Conservation (phyloP, 2,113 vertebrate species). For the Puffinus mauretanicus region DNA sequence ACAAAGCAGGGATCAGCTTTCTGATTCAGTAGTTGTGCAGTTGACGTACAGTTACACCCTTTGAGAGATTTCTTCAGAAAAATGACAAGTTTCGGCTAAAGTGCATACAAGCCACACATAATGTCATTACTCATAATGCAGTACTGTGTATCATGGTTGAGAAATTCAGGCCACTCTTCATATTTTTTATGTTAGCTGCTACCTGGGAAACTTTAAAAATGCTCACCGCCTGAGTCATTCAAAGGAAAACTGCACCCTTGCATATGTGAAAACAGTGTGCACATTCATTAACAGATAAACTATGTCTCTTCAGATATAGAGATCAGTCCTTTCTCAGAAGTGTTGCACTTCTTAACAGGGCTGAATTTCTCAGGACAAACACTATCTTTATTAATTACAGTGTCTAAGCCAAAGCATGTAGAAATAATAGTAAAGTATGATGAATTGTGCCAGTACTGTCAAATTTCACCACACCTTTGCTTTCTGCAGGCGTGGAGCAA, state of each 20-base stretch:
- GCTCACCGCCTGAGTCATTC: neutral
- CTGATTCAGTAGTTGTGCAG: neutral
- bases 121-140: neutral
- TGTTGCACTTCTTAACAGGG: neutral
- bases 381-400: neutral
- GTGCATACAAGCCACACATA: neutral
- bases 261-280: neutral
- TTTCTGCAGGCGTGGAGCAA: slow-evolving; percentile 29
- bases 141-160: neutral
- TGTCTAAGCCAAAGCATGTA: neutral
- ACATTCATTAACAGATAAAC: neutral
- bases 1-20: neutral
- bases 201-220: neutral
- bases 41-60: neutral
- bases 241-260: neutral
- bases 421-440: neutral
- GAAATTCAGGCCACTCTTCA: neutral
- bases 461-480: slow-evolving; percentile 41
- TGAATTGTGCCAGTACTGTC: neutral
- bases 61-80: neutral
- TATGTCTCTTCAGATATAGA: neutral
- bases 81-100: neutral
- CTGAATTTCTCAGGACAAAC: neutral
- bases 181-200: neutral
- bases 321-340: neutral